Evolutionary conservation across 2,113 vertebrate species (phyloP).

Genomic region (Arizona elegans): DNA sequence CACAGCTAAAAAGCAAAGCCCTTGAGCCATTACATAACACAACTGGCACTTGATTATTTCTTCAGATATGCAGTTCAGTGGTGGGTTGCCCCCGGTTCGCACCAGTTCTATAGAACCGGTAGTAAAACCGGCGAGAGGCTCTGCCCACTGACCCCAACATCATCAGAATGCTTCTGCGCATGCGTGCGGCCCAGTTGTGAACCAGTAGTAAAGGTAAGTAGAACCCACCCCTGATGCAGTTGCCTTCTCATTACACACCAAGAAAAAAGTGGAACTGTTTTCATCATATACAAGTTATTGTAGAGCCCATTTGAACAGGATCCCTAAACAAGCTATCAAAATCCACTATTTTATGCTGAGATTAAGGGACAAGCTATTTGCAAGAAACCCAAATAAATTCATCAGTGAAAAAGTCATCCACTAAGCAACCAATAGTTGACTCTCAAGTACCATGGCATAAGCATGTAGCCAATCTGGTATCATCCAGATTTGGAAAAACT

Average conservation of each 20-base stretch:
- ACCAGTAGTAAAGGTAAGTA: too few relatives aligned
- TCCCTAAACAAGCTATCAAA: neutral
- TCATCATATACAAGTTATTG: neutral
- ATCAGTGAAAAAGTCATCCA: neutral
- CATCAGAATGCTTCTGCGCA: too few relatives aligned
- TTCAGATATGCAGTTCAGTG: neutral
- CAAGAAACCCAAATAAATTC: neutral
- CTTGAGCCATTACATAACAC: neutral
- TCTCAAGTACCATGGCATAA: neutral
- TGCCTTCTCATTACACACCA: neutral
- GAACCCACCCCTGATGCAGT: neutral
- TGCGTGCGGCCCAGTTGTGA: too few relatives aligned
- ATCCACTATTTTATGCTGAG: neutral
- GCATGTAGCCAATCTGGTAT: neutral
- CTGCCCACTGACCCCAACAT: too few relatives aligned
- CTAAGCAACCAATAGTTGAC: neutral
- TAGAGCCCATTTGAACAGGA: neutral
- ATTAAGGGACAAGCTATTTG: neutral
- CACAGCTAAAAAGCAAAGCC: neutral
- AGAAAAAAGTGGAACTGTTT: neutral
- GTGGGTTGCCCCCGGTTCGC: too few relatives aligned
- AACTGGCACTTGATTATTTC: neutral
- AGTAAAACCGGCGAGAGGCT: too few relatives aligned
- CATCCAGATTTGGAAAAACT: neutral
- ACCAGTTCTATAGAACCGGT: too few relatives aligned